phyloP scores from a whole-genome alignment of 1,140 invertebrate species.

The Anoplolepis gracilipes region DNA sequence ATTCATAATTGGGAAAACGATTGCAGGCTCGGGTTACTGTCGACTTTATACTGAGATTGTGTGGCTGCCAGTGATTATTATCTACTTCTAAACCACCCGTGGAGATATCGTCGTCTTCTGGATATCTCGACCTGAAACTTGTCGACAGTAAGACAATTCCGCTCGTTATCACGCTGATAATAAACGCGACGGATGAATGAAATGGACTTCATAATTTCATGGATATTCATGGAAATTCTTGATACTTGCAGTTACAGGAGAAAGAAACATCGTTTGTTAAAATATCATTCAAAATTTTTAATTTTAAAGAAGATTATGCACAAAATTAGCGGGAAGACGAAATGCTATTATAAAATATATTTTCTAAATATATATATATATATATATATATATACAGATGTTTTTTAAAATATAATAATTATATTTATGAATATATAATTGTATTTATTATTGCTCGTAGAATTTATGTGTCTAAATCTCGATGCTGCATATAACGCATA shows the following conservation, averaged over 20 bases:
- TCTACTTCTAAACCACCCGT: neutral
- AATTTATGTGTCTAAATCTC: neutral
- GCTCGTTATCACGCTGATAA: constrained; percentile 50
- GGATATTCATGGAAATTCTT: neutral
- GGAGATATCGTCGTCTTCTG: neutral
- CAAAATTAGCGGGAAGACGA: neutral
- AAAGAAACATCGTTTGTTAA: neutral
- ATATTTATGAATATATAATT: neutral
- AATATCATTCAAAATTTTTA: neutral
- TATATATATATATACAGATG: too few species aligned
- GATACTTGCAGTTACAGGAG: neutral
- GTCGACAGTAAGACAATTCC: constrained; percentile 57
- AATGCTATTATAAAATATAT: neutral
- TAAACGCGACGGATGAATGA: neutral
- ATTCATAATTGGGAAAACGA: constrained; percentile 14
- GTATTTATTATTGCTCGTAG: constrained; percentile 6
- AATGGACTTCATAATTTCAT: constrained; percentile 17
- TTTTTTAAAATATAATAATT: neutral
- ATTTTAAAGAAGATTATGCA: neutral
- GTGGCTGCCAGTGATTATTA: constrained; percentile 4
- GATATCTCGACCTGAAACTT: neutral
- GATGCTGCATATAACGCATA: neutral
- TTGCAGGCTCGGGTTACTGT: neutral
- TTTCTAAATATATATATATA: too few species aligned
- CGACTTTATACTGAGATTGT: neutral